phyloP scores from a whole-genome alignment of 1,140 invertebrate species.

The Zelostemma sp. region DNA sequence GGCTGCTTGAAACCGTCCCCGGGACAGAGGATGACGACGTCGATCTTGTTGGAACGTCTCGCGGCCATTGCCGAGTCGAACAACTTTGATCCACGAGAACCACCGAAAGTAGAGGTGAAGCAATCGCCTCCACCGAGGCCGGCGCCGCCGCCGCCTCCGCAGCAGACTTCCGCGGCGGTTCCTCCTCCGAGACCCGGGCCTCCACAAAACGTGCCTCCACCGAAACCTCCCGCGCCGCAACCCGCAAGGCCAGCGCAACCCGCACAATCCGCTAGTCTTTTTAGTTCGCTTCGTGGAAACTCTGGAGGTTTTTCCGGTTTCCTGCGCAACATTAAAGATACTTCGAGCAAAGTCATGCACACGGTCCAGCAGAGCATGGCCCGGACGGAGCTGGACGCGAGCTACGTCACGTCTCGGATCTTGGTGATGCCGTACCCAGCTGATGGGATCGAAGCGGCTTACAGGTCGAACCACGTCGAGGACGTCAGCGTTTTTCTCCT shows the following conservation, averaged over 20 bases:
- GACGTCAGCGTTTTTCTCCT: conserved; percentile 85
- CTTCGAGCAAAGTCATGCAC: conserved; percentile 96
- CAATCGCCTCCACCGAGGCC: conserved; percentile 62
- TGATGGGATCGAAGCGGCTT: conserved; percentile 93
- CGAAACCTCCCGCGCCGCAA: conserved; percentile 46
- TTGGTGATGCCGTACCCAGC: conserved; percentile 94
- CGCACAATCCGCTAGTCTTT: conserved; percentile 72
- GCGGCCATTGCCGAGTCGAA: conserved; percentile 89
- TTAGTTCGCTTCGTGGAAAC: conserved; percentile 86
- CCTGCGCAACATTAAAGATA: conserved; percentile 90
- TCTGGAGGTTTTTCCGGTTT: conserved; percentile 75
- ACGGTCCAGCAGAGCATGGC: conserved; percentile 94
- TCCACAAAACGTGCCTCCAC: conserved; percentile 54
- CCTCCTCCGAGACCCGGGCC: conserved; percentile 45
- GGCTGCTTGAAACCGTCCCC: conserved; percentile 89
- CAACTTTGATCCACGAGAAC: conserved; percentile 82
- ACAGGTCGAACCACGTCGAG: conserved; percentile 93
- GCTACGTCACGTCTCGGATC: conserved; percentile 89
- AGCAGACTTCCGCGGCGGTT: conserved; percentile 18
- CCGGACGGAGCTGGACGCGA: conserved; percentile 89
- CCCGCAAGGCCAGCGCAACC: conserved; percentile 44
- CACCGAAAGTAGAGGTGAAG: conserved; percentile 75
- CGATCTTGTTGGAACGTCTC: conserved; percentile 84
- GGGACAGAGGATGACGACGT: conserved; percentile 80
- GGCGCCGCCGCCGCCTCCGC: conserved; percentile 58